These are phyloP conservation scores for Aplysia californica DNA, from an alignment of 1,140 invertebrate species.

Conservation along the genomic window DNA sequence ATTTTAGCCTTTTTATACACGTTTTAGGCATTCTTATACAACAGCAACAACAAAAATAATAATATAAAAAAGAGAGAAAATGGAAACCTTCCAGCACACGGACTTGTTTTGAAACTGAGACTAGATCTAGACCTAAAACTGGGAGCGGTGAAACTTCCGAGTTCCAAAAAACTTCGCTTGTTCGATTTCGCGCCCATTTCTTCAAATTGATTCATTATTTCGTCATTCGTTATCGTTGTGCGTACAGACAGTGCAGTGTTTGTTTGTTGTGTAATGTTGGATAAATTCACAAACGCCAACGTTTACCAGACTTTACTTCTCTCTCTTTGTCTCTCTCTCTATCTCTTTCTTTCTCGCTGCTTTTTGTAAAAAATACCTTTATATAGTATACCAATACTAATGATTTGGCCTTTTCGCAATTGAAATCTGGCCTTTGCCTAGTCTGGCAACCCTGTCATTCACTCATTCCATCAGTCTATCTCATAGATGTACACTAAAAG, in stretches of 20 bases:
- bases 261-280: neutral
- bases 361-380: no score
- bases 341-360: no score
- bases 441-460: no score
- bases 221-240: neutral
- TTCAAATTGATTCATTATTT: neutral
- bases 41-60: neutral
- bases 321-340: no score
- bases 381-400: no score
- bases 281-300: no score
- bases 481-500: no score
- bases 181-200: neutral
- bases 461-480: no score
- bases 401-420: no score
- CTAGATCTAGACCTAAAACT: neutral
- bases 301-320: no score
- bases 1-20: neutral
- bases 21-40: neutral
- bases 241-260: neutral
- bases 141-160: neutral
- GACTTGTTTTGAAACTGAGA: neutral
- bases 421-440: no score
- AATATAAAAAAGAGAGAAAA: neutral
- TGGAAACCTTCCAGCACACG: neutral
- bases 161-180: neutral